Evolutionary conservation across 2,797 vertebrate species (phyloP), one percentile per base, ranked within the genome.

Genomic region (Smutsia gigantea): DNA sequence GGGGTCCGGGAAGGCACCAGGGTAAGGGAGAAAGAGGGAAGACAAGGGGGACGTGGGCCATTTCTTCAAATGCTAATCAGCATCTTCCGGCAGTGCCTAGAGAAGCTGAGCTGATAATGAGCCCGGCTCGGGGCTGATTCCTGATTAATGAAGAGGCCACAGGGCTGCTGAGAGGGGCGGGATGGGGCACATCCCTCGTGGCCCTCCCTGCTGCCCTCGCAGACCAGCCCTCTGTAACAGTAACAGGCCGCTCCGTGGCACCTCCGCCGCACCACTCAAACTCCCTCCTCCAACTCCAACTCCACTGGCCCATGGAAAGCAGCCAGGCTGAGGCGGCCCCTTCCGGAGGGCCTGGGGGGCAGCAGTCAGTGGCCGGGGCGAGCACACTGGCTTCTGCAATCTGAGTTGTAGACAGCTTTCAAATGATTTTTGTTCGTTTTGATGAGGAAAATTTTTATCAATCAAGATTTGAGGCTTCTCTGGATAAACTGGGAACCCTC

Each of bases 71-170:
- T 68, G 94, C 96, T 98, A 98, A 98, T 98, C 97, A 98, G 94
- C 94, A n/a, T 98, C 95, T 98, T 97, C 97, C 81, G 92, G 97
- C 96, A 79, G 95, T 78, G 97, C 87, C 49, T 71, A 1, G 78
- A 95, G 97, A 92, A 93, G 96, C 96, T 89, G 96, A 94, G 97
- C 86, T 95, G 97, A 97, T 98, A 98, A 98, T 97, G 97, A 98
- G 97, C 97, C 96, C 97, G 96, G 97, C 94, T 98, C 96, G 18
- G 96, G 96, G 97, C 95, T 98, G 98, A 98, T 97, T 97, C 96
- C 93, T 98, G 97, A 98, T 98, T 98, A 98, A 98, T 97, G 97
- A 98, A 98, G 98, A 98, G 96, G 97, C 92, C 93, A 89, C 84
- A 3, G 96, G 97, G 91, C 94, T 94, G 94, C 97, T 69, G 94